Evolutionary conservation across 2,888 invertebrate genomes (phyloP).

Genomic region (Chaetogeoica ovagalla): DNA sequence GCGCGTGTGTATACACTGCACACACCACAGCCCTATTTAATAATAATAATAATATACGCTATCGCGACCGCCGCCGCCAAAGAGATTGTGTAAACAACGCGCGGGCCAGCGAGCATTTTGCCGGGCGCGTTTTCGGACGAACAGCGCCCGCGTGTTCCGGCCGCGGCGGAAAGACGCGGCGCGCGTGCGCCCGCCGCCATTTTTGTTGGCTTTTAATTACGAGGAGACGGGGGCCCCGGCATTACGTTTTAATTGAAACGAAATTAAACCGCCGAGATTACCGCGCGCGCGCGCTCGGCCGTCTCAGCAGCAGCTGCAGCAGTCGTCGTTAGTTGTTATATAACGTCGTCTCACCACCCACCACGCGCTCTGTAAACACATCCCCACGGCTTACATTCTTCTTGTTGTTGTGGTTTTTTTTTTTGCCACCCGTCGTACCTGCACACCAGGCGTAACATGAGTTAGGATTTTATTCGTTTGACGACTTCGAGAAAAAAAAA

Average conservation of each 20-base stretch:
- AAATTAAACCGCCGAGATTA: slow-evolving; percentile 52
- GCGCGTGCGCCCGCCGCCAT: slow-evolving; percentile 47
- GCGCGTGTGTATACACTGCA: neutral
- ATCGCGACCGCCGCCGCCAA: neutral
- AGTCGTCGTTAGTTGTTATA: neutral
- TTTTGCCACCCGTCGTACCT: too few relatives aligned
- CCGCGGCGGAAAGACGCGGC: neutral
- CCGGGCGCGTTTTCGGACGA: neutral
- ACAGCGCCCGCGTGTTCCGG: neutral
- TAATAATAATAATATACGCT: too few relatives aligned
- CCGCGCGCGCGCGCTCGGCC: slow-evolving; percentile 11
- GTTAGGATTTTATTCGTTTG: too few relatives aligned
- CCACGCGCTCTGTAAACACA: slow-evolving; percentile 28
- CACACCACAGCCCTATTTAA: too few relatives aligned
- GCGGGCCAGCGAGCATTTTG: neutral
- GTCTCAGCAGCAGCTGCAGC: neutral
- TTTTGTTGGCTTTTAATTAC: slow-evolving; percentile 53
- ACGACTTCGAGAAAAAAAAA: too few relatives aligned
- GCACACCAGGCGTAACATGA: too few relatives aligned
- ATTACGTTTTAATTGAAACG: slow-evolving; percentile 53
- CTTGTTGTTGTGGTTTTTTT: neutral
- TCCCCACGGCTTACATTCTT: neutral
- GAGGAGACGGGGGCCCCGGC: neutral
- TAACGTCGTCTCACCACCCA: neutral
- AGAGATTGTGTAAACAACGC: slow-evolving; percentile 34